These are phyloP conservation scores for Rhagonycha fulva DNA, from an alignment of 2,888 invertebrate genomes.

Conservation along the genomic window DNA sequence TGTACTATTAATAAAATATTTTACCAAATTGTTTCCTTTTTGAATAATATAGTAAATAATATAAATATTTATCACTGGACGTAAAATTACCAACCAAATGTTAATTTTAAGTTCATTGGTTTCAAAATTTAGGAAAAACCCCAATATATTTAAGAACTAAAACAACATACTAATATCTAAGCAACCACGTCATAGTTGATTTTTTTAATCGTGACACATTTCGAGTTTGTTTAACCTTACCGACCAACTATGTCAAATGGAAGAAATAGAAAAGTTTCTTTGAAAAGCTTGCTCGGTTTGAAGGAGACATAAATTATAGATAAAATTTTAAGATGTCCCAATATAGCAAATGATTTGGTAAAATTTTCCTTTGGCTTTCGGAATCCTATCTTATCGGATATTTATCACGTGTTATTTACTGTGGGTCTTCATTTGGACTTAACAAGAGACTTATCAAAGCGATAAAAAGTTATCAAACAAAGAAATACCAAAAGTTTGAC, in stretches of 20 bases:
- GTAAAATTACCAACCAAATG: background rate
- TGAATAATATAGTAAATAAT: too few relatives aligned
- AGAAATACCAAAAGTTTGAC: background rate
- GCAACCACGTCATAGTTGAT: background rate
- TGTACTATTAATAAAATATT: too few relatives aligned
- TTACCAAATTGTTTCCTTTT: too few relatives aligned
- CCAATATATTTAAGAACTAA: background rate
- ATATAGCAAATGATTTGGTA: background rate
- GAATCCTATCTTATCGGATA: background rate
- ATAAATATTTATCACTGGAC: background rate
- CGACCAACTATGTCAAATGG: background rate
- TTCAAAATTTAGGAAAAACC: background rate
- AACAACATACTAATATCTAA: background rate
- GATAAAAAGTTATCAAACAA: background rate
- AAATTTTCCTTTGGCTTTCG: background rate
- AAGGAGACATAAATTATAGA: background rate
- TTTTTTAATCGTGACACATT: background rate
- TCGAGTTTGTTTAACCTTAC: background rate
- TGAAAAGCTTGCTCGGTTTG: background rate
- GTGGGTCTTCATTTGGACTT: background rate
- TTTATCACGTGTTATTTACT: background rate
- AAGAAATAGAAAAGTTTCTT: background rate
- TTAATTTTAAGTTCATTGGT: background rate
- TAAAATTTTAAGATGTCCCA: too few relatives aligned
- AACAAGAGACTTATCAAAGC: background rate